Percentiles rank a stretch among this genome's conserved stretches.
These are phyloP conservation scores for Prenolepis imparis DNA, from an alignment of 2,888 invertebrate genomes.

Conservation along the genomic window DNA sequence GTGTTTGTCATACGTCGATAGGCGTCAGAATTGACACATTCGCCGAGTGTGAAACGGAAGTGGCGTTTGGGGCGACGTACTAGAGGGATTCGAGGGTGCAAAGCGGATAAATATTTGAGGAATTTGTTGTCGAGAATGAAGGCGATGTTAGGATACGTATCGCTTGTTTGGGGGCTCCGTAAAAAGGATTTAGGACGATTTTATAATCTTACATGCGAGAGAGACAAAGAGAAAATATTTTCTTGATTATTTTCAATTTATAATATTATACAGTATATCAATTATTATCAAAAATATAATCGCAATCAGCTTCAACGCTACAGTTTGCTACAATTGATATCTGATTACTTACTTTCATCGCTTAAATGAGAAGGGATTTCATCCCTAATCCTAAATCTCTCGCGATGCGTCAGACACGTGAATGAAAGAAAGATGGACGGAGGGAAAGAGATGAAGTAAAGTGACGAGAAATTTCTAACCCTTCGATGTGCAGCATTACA, in stretches of 20 bases:
- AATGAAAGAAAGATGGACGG: conserved; percentile 14
- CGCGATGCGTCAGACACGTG: neutral
- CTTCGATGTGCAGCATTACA: conserved; percentile 63
- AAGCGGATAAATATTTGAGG: conserved; percentile 86
- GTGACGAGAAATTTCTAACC: conserved; percentile 67
- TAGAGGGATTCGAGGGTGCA: conserved; percentile 69
- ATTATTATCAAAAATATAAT: neutral
- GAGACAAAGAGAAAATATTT: neutral
- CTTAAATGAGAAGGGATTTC: neutral
- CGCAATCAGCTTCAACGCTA: neutral
- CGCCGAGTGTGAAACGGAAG: conserved; percentile 82
- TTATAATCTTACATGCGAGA: conserved; percentile 51
- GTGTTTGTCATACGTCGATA: conserved; percentile 85
- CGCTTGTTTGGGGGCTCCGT: conserved; percentile 82
- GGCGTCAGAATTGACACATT: conserved; percentile 84
- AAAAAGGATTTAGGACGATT: conserved; percentile 84
- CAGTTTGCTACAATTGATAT: neutral
- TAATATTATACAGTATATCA: neutral
- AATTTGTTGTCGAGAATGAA: conserved; percentile 82
- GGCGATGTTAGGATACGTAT: conserved; percentile 77
- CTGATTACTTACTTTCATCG: conserved; percentile 5
- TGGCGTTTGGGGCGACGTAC: conserved; percentile 74
- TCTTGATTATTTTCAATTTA: neutral
- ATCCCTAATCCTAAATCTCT: neutral
- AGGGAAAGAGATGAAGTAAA: conserved; percentile 21